A percentile compares a stretch with the other conserved stretches of the same genome.
phyloP scores from a whole-genome alignment of 1,140 invertebrate genomes.

The Drosophila repletoides region DNA sequence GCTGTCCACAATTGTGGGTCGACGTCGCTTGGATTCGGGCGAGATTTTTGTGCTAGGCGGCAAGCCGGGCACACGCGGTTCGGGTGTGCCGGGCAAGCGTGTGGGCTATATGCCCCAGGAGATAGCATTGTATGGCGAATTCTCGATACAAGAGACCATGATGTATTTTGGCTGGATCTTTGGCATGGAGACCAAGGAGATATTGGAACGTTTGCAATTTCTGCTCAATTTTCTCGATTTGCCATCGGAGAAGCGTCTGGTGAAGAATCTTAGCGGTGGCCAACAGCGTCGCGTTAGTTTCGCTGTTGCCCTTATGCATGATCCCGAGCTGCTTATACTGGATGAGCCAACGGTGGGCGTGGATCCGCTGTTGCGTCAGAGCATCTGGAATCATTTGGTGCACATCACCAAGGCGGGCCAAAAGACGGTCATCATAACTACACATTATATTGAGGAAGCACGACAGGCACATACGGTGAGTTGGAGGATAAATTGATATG shows the following conservation, averaged over 20 bases:
- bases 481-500: not conserved
- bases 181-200: constrained; percentile 92
- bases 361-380: constrained; percentile 93
- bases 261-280: constrained; percentile 96
- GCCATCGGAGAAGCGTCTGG: constrained; percentile 91
- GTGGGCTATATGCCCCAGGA: constrained; percentile 94
- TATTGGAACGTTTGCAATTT: constrained; percentile 92
- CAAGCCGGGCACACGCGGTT: constrained; percentile 90
- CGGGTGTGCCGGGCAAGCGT: constrained; percentile 93
- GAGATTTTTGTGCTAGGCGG: constrained; percentile 93
- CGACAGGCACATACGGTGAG: constrained; percentile 92
- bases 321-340: constrained; percentile 95
- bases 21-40: constrained; percentile 89
- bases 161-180: constrained; percentile 98
- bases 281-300: constrained; percentile 96
- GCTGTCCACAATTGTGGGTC: constrained; percentile 92
- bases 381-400: constrained; percentile 96
- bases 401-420: constrained; percentile 90
- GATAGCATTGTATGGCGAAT: constrained; percentile 96
- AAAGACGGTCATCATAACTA: constrained; percentile 96
- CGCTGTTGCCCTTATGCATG: constrained; percentile 95
- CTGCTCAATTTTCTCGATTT: constrained; percentile 94
- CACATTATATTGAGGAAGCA: constrained; percentile 97
- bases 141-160: constrained; percentile 97
- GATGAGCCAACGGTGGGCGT: constrained; percentile 98